These are phyloP conservation scores for Heliconius congener DNA, from an alignment of 1,140 invertebrate species.

Conservation along the genomic window DNA sequence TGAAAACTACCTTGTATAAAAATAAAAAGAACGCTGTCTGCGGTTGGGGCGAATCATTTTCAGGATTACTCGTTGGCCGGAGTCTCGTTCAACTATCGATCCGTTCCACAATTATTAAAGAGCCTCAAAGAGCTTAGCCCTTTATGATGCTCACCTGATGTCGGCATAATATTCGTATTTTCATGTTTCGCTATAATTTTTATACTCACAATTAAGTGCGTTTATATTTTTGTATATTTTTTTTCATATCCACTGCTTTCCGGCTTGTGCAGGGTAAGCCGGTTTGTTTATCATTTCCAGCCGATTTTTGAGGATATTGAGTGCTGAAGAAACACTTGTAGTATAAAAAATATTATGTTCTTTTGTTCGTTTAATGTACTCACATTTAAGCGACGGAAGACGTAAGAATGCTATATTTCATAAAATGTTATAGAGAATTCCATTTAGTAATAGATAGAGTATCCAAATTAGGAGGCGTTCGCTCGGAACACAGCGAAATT, in stretches of 20 bases:
- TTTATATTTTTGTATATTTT: background rate
- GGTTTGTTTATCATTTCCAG: no score
- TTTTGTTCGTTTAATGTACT: no score
- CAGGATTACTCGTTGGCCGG: constrained; percentile 37
- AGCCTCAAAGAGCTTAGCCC: constrained; percentile 36
- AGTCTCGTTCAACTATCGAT: constrained; percentile 42
- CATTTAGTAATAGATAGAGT: no score
- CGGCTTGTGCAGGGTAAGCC: no score
- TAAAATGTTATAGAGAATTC: no score
- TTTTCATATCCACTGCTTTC: background rate
- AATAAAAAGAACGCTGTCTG: constrained; percentile 38
- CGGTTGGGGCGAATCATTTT: constrained; percentile 38
- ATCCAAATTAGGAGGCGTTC: no score
- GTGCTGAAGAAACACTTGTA: no score
- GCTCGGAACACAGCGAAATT: no score
- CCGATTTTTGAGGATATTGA: no score
- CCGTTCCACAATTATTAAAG: constrained; percentile 45
- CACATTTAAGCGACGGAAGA: no score
- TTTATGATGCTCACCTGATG: constrained; percentile 32
- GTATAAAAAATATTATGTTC: no score
- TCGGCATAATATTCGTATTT: constrained; percentile 22
- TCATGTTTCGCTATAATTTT: constrained; percentile 14
- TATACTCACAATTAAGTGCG: background rate
- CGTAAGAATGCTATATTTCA: no score
- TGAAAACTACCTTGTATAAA: constrained; percentile 38